phyloP scores from a whole-genome alignment of 2,797 vertebrate genomes.

The Argentina silus region DNA sequence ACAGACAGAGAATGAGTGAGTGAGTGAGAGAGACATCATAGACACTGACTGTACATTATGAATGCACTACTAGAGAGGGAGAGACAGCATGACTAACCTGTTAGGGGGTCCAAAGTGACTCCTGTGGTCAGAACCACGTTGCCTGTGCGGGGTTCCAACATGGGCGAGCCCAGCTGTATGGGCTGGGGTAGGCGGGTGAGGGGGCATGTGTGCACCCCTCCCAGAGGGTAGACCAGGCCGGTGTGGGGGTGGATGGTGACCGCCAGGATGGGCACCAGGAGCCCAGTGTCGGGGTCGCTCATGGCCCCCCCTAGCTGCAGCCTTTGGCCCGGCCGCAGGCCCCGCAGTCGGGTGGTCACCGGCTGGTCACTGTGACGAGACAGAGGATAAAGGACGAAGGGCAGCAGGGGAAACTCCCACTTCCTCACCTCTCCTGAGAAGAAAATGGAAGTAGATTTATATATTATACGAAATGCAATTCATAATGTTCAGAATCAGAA shows the following conservation, averaged over 20 bases:
- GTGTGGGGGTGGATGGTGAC: conserved; percentile 87
- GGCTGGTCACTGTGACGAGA: conserved; percentile 71
- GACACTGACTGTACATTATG: not conserved
- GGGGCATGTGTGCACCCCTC: conserved; percentile 83
- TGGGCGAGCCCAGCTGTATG: conserved; percentile 85
- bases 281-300: conserved; percentile 81
- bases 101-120: conserved; percentile 77
- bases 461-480: not conserved
- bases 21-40: not conserved
- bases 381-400: conserved; percentile 83
- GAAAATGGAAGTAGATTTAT: not conserved
- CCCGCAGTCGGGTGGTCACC: conserved; percentile 66
- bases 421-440: conserved; percentile 72
- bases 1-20: not conserved
- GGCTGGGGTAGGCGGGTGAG: conserved; percentile 80
- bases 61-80: not conserved
- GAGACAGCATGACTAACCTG: conserved; percentile 71
- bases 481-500: too few relatives aligned
- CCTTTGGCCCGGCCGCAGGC: conserved; percentile 73
- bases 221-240: conserved; percentile 82
- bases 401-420: conserved; percentile 79
- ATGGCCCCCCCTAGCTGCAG: conserved; percentile 82
- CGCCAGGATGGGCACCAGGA: conserved; percentile 87
- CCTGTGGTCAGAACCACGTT: conserved; percentile 82
- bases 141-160: conserved; percentile 79